phyloP scores from a whole-genome alignment of 2,797 vertebrate genomes.

The Fistularia tabacaria region DNA sequence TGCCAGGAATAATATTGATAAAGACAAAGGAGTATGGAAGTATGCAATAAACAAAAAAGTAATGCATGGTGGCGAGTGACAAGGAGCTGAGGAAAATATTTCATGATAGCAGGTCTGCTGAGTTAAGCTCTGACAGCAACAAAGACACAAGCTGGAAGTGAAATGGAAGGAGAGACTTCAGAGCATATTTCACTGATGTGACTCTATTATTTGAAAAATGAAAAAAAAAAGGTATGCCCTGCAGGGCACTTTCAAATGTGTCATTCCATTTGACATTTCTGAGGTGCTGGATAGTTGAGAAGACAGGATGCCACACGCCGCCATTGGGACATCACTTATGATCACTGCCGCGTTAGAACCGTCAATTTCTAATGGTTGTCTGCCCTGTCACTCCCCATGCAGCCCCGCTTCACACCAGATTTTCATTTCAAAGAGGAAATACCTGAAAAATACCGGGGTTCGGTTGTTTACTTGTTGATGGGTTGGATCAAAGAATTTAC shows the following conservation, averaged over 20 bases:
- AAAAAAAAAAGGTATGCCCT: too few species aligned
- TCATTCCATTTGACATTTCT: background rate
- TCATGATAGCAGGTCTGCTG: too few species aligned
- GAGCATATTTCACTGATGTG: background rate
- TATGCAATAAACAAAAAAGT: constrained; percentile 24
- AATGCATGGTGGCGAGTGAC: constrained; percentile 25
- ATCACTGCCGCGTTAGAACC: constrained; percentile 30
- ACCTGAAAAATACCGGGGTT: too few species aligned
- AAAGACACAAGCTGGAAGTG: background rate
- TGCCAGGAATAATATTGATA: constrained; percentile 1
- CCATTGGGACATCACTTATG: constrained; percentile 25
- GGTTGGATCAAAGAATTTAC: too few species aligned
- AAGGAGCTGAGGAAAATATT: constrained; percentile 28
- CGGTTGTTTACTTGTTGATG: too few species aligned
- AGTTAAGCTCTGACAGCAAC: background rate
- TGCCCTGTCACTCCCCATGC: too few species aligned
- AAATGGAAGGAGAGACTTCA: background rate
- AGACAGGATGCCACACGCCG: constrained; percentile 2
- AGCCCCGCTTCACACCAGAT: too few species aligned
- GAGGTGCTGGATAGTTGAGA: constrained; percentile 1
- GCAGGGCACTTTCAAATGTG: too few species aligned
- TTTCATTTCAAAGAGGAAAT: too few species aligned
- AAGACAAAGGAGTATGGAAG: constrained; percentile 8
- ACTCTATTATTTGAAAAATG: too few species aligned
- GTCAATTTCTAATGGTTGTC: too few species aligned